Percentiles rank a stretch among this genome's conserved stretches.
Conservation (phyloP, 2,113 vertebrate genomes). For the Macroglossus sobrinus region DNA sequence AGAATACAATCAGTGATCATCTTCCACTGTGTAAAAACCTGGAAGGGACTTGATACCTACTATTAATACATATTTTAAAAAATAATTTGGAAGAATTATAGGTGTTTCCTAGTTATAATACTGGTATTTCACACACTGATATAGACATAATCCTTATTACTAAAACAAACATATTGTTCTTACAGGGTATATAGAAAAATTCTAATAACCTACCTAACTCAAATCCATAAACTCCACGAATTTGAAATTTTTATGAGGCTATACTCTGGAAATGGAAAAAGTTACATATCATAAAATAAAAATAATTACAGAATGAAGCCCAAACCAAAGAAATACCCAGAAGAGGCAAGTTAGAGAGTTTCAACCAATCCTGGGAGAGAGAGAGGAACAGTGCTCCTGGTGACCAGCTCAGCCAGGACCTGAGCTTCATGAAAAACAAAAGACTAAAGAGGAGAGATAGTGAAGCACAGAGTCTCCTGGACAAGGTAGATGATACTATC, state of each 20-base stretch:
- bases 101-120: not conserved
- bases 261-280: not conserved
- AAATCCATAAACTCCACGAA: not conserved
- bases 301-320: not conserved
- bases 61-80: not conserved
- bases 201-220: not conserved
- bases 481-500: not conserved
- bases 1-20: not conserved
- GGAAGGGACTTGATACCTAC: not conserved
- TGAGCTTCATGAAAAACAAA: not conserved
- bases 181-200: not conserved
- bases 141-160: not conserved
- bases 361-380: not conserved
- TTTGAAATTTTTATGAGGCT: not conserved
- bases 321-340: not conserved
- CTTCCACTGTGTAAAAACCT: not conserved
- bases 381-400: not conserved
- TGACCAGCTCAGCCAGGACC: not conserved
- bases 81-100: not conserved
- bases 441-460: not conserved
- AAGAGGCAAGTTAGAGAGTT: not conserved
- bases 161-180: not conserved
- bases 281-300: not conserved
- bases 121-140: not conserved
- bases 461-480: not conserved